These are phyloP conservation scores for Nebria brevicollis DNA, from an alignment of 2,888 invertebrate genomes.

Conservation along the genomic window DNA sequence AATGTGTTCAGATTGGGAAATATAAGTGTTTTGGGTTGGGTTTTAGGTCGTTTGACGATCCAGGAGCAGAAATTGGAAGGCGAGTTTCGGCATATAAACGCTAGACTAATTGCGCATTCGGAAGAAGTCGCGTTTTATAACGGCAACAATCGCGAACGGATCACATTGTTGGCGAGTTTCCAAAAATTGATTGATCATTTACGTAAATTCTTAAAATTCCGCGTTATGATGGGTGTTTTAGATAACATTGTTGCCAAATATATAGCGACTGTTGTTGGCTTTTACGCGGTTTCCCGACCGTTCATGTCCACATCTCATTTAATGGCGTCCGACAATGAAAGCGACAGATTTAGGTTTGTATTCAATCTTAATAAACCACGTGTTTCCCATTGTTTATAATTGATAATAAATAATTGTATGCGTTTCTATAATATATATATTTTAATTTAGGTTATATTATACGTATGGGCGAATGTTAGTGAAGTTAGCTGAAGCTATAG, in stretches of 20 bases:
- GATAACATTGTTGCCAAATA: slow-evolving; percentile 98
- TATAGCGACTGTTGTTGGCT: slow-evolving; percentile 95
- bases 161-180: slow-evolving; percentile 88
- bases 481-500: slow-evolving; percentile 97
- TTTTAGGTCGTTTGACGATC: slow-evolving; percentile 78
- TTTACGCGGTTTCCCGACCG: slow-evolving; percentile 93
- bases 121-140: slow-evolving; percentile 91
- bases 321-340: slow-evolving; percentile 73
- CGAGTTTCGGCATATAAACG: slow-evolving; percentile 96
- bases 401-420: no score
- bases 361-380: slow-evolving; percentile 20
- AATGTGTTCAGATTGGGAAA: no score
- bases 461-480: slow-evolving; percentile 96
- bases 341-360: slow-evolving; percentile 76
- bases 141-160: slow-evolving; percentile 87
- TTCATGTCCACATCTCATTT: slow-evolving; percentile 84
- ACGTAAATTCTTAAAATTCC: slow-evolving; percentile 87
- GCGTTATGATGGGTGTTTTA: slow-evolving; percentile 90
- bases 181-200: slow-evolving; percentile 87
- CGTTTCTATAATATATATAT: slow-evolving; percentile 9
- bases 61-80: slow-evolving; percentile 98
- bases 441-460: slow-evolving; percentile 75
- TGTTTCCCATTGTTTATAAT: slow-evolving; percentile 24
- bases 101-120: slow-evolving; percentile 93
- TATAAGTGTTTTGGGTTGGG: no score